phyloP scores from a whole-genome alignment of 2,888 invertebrate species.

The Sphinx pinastri region DNA sequence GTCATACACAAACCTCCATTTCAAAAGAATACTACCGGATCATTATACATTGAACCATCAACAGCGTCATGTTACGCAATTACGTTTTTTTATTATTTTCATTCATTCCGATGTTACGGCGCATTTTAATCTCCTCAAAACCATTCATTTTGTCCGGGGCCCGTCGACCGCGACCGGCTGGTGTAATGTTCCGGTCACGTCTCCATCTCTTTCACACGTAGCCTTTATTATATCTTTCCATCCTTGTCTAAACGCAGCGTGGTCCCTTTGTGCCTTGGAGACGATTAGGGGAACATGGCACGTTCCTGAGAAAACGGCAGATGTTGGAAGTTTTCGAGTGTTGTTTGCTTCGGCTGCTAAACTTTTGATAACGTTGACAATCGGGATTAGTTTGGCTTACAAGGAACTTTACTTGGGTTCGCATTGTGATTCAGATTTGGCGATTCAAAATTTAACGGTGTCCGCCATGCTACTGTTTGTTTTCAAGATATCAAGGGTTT shows the following conservation, averaged over 20 bases:
- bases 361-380: constrained; percentile 65
- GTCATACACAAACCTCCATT: background rate
- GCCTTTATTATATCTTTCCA: constrained; percentile 31
- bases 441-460: background rate
- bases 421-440: constrained; percentile 3
- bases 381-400: constrained; percentile 45
- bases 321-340: constrained; percentile 69
- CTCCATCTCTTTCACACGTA: constrained; percentile 46
- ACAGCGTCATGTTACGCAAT: constrained; percentile 73
- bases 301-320: constrained; percentile 81
- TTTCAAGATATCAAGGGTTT: background rate
- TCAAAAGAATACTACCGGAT: constrained; percentile 5
- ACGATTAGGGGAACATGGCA: constrained; percentile 79
- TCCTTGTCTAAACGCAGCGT: constrained; percentile 61
- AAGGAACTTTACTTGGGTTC: constrained; percentile 40
- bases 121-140: constrained; percentile 74
- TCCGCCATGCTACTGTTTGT: background rate
- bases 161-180: constrained; percentile 79
- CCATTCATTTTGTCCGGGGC: constrained; percentile 76
- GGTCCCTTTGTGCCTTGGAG: constrained; percentile 70
- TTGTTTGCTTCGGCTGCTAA: constrained; percentile 64
- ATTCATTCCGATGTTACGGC: constrained; percentile 74
- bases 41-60: constrained; percentile 38
- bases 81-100: constrained; percentile 68
- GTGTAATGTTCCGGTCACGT: constrained; percentile 75